phyloP scores from a whole-genome alignment of 2,113 vertebrate genomes.

The Coturnix japonica region DNA sequence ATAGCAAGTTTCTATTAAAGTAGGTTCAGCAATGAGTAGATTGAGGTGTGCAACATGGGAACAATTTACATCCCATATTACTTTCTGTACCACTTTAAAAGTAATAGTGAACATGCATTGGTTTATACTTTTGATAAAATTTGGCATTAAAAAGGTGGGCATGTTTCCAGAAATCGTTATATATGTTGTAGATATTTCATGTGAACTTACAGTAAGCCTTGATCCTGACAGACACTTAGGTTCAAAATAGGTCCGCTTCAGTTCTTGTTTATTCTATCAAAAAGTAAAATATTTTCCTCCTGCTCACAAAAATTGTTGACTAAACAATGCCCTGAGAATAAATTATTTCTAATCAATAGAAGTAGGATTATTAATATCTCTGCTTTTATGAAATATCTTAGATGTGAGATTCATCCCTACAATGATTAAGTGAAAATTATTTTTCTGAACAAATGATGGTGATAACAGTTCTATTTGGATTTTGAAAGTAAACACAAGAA shows the following conservation, averaged over 20 bases:
- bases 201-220: background rate
- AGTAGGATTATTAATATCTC: background rate
- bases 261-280: background rate
- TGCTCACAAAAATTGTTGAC: background rate
- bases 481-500: background rate
- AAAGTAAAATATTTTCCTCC: background rate
- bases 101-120: accelerated
- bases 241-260: background rate
- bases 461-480: background rate
- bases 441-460: background rate
- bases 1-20: background rate
- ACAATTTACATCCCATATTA: background rate
- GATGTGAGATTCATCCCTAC: background rate
- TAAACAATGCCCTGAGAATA: background rate
- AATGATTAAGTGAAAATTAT: background rate
- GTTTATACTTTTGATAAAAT: background rate
- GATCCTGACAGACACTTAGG: background rate
- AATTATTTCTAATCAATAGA: background rate
- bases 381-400: background rate
- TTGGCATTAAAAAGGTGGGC: background rate
- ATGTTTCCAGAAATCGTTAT: background rate
- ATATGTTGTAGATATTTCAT: background rate
- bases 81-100: background rate
- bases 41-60: background rate
- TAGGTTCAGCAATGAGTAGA: background rate